phyloP scores from a whole-genome alignment of 2,113 vertebrate genomes.

The Lipotes vexillifer region DNA sequence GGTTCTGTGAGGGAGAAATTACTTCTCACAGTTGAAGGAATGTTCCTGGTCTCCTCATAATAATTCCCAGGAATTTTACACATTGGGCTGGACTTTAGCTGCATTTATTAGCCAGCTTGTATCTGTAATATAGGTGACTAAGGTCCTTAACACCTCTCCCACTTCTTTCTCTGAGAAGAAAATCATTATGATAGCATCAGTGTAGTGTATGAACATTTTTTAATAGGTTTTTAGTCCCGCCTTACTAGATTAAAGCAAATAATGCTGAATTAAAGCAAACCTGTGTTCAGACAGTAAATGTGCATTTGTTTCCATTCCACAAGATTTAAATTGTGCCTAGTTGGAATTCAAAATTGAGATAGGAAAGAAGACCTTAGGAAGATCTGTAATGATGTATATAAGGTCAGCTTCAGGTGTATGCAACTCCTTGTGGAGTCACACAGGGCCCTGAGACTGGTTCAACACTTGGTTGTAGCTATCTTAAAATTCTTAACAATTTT shows the following conservation, averaged over 20 bases:
- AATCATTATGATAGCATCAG: neutral
- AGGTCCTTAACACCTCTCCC: neutral
- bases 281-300: neutral
- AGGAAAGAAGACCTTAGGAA: neutral
- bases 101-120: neutral
- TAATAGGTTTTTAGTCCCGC: neutral
- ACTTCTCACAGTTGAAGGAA: neutral
- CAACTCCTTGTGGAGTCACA: neutral
- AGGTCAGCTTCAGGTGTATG: neutral
- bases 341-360: neutral
- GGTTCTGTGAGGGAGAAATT: neutral
- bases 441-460: accelerated
- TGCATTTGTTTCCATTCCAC: neutral
- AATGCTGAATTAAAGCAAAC: neutral
- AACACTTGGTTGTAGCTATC: neutral
- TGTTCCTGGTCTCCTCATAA: neutral
- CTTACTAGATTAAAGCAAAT: neutral
- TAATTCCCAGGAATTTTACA: neutral
- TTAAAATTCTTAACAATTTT: neutral
- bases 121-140: neutral
- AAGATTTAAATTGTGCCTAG: neutral
- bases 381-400: neutral
- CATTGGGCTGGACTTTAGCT: neutral
- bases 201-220: neutral
- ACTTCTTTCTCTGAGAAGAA: neutral